These are phyloP conservation scores for Melanostigma gelatinosum DNA, from an alignment of 2,113 vertebrate species.

Conservation along the genomic window DNA sequence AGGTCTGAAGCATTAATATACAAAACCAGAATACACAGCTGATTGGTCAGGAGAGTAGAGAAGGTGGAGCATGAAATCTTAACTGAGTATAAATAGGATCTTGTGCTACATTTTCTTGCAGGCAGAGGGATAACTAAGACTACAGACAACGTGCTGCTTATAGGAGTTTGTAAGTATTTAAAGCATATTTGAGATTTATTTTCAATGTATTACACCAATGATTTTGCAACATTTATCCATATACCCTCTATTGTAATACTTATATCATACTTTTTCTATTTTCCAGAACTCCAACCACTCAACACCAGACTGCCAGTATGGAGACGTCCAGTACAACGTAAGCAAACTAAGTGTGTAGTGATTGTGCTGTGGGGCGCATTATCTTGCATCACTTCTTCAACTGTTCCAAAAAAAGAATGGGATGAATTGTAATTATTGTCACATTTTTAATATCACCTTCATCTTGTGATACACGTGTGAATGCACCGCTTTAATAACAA, in stretches of 20 bases:
- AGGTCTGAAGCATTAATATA: not conserved
- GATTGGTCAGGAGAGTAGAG: conserved; percentile 56
- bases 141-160: conserved; percentile 16
- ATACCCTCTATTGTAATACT: not conserved
- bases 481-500: not conserved
- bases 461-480: not conserved
- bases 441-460: not conserved
- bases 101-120: not conserved
- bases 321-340: conserved; percentile 66
- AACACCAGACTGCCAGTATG: conserved; percentile 23
- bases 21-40: not conserved
- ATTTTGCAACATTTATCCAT: not conserved
- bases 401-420: not conserved
- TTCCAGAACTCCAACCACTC: conserved; percentile 25
- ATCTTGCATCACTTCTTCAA: not conserved
- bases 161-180: conserved; percentile 43
- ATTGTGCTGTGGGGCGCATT: conserved; percentile 1
- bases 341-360: conserved; percentile 13
- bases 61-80: conserved; percentile 48
- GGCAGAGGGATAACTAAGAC: conserved; percentile 14
- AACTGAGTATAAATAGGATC: conserved; percentile 64
- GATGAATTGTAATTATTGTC: not conserved
- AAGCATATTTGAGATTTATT: not conserved
- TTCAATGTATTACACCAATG: not conserved
- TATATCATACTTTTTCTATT: not conserved